A percentile compares a stretch with the other conserved stretches of the same genome.
These are phyloP conservation scores for Drosophila longiperda DNA, from an alignment of 2,888 invertebrate species.

Conservation along the genomic window DNA sequence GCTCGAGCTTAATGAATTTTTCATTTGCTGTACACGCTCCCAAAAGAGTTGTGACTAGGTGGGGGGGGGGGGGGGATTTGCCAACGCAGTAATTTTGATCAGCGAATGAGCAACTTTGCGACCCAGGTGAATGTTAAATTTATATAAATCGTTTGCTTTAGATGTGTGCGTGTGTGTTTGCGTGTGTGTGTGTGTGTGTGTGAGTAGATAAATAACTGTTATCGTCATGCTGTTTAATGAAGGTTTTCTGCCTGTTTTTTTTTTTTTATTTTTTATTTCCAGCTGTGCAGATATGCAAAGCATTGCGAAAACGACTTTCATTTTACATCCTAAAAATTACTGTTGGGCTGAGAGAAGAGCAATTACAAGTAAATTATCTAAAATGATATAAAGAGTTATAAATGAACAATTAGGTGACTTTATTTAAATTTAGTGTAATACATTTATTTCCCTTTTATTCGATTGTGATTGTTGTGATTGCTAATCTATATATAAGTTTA, in stretches of 20 bases:
- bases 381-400: background rate
- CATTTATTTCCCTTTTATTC: background rate
- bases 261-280: background rate
- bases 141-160: constrained; percentile 58
- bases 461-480: background rate
- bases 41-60: background rate
- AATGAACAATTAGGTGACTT: background rate
- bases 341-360: background rate
- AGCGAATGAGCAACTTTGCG: constrained; percentile 41
- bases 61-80: constrained; percentile 2
- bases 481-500: background rate
- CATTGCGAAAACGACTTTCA: background rate
- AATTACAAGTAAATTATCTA: background rate
- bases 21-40: constrained; percentile 61
- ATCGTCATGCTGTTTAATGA: constrained; percentile 66
- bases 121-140: constrained; percentile 66
- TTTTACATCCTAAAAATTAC: background rate
- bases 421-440: background rate
- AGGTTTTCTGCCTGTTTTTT: constrained; percentile 45
- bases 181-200: constrained; percentile 5
- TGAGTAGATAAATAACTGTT: constrained; percentile 52
- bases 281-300: background rate
- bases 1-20: constrained; percentile 76
- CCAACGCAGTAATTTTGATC: constrained; percentile 37
- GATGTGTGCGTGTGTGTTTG: constrained; percentile 10